A percentile compares a stretch with the other conserved stretches of the same genome.
Evolutionary conservation across 1,140 invertebrate species (phyloP).

Genomic region (Cryptotermes secundus): DNA sequence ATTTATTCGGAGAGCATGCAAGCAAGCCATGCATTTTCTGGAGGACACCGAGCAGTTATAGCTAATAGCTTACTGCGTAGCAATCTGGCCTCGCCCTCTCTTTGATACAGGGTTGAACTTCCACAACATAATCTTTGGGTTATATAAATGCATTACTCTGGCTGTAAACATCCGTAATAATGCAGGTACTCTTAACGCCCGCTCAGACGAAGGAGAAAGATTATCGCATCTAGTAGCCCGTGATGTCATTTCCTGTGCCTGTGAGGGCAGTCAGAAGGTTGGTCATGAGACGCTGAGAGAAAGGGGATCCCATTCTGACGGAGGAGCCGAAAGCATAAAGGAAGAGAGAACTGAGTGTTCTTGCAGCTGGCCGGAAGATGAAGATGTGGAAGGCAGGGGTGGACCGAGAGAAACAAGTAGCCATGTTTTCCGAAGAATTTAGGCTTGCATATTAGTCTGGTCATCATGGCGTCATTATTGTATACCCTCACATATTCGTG

Average conservation of each 20-base stretch:
- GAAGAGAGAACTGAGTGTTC: neutral
- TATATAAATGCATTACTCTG: neutral
- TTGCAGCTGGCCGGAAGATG: neutral
- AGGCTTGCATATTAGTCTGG: no score
- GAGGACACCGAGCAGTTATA: no score
- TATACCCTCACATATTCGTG: no score
- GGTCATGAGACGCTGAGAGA: neutral
- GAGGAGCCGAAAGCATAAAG: neutral
- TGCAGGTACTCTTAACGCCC: neutral
- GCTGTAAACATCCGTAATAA: neutral
- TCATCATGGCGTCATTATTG: no score
- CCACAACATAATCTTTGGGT: neutral
- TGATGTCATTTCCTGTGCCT: constrained; percentile 1
- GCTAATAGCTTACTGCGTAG: neutral
- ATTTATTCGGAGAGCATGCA: no score
- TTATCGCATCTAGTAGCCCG: neutral
- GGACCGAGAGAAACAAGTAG: neutral
- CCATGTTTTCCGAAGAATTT: neutral
- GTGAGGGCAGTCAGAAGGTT: neutral
- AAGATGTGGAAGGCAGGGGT: neutral
- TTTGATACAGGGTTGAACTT: neutral
- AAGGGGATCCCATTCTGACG: neutral
- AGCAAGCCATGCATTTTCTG: no score
- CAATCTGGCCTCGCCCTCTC: neutral
- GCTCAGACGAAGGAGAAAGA: neutral